Percentiles rank a stretch among this genome's conserved stretches.
phyloP scores from a whole-genome alignment of 2,797 vertebrate species.

The Crenichthys baileyi region DNA sequence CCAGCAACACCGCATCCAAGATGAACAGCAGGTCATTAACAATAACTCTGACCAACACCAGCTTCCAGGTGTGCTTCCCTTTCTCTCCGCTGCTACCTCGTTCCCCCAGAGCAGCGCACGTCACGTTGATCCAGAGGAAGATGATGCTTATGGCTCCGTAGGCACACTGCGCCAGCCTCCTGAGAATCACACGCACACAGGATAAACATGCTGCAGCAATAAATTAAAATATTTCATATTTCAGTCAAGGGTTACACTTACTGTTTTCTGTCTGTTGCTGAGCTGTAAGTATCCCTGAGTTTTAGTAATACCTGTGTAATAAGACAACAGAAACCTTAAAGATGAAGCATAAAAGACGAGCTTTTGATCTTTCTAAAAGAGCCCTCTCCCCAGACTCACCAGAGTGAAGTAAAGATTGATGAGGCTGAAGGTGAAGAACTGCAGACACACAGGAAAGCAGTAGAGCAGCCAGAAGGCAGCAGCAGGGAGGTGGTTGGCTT shows the following conservation, averaged over 20 bases:
- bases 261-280: slow-evolving; percentile 80
- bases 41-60: slow-evolving; percentile 87
- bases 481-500: slow-evolving; percentile 85
- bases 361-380: background rate
- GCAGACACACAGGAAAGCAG: slow-evolving; percentile 90
- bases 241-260: slow-evolving; percentile 73
- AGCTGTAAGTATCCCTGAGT: slow-evolving; percentile 79
- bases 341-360: background rate
- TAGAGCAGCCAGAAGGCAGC: slow-evolving; percentile 88
- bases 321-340: background rate
- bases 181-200: slow-evolving; percentile 28
- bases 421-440: slow-evolving; percentile 91
- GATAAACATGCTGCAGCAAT: background rate
- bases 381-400: slow-evolving; percentile 69
- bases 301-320: slow-evolving; percentile 85
- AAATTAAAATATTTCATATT: background rate
- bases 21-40: slow-evolving; percentile 91
- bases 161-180: slow-evolving; percentile 59
- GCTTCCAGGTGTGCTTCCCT: slow-evolving; percentile 77
- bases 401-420: slow-evolving; percentile 92
- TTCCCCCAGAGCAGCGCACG: slow-evolving; percentile 82
- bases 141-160: slow-evolving; percentile 76
- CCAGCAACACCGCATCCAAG: slow-evolving; percentile 84
- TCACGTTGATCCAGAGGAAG: slow-evolving; percentile 86
- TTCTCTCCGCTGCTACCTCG: slow-evolving; percentile 46